Conservation (phyloP, 2,797 vertebrate species). For the Semotilus atromaculatus region DNA sequence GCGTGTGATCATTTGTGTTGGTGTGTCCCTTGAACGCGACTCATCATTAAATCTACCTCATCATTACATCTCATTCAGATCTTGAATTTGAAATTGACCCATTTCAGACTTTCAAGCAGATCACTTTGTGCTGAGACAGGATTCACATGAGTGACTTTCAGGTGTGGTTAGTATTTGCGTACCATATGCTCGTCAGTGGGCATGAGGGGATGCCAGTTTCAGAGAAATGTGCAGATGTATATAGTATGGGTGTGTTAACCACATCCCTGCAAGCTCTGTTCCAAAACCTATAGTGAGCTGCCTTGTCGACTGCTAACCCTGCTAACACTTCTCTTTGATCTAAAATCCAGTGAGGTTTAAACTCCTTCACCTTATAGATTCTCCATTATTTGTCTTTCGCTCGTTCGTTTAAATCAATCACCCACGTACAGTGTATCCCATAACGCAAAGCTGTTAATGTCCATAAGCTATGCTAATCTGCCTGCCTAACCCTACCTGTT, state of each 20-base stretch:
- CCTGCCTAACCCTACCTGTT: background rate
- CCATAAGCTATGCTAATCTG: constrained; percentile 27
- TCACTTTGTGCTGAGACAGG: background rate
- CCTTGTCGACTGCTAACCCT: background rate
- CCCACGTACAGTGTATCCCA: constrained; percentile 24
- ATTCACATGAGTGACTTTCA: constrained; percentile 21
- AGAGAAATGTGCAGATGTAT: constrained; percentile 16
- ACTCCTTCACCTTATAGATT: constrained; percentile 33
- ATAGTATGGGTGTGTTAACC: constrained; percentile 61
- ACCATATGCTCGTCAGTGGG: background rate
- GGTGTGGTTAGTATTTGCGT: background rate
- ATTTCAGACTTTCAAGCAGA: background rate
- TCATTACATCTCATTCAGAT: constrained; percentile 6
- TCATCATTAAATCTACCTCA: background rate
- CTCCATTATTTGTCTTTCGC: constrained; percentile 43
- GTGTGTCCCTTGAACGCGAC: background rate
- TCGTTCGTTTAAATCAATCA: constrained; percentile 21
- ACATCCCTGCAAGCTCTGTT: constrained; percentile 29
- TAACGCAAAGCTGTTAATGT: constrained; percentile 14
- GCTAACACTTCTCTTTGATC: constrained; percentile 26
- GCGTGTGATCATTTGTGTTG: constrained; percentile 4
- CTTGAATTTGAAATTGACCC: background rate
- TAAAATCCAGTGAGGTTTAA: constrained; percentile 19
- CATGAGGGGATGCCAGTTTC: constrained; percentile 6
- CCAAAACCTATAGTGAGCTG: background rate